These are phyloP conservation scores for Phoebastria nigripes DNA, from an alignment of 2,797 vertebrate species.

Conservation along the genomic window DNA sequence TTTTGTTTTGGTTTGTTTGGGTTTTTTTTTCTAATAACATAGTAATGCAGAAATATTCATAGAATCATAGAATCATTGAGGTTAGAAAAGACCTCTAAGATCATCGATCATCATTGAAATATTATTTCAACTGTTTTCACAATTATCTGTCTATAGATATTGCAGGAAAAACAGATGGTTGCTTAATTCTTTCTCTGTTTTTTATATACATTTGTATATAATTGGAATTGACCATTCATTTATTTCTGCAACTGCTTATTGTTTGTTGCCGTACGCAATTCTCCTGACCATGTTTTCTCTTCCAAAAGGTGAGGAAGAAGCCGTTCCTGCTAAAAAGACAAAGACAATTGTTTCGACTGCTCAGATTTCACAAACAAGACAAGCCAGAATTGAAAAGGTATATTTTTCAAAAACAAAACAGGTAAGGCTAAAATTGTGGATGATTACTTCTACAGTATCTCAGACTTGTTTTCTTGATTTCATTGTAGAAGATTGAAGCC, in stretches of 20 bases:
- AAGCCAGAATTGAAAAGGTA: constrained; percentile 90
- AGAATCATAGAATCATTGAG: too few species aligned
- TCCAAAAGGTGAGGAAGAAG: constrained; percentile 82
- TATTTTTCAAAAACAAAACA: constrained; percentile 52
- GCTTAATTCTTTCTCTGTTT: not conserved
- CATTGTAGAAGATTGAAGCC: constrained; percentile 81
- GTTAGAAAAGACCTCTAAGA: too few species aligned
- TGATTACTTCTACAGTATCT: not conserved
- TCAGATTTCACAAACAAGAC: constrained; percentile 89
- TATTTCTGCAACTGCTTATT: not conserved
- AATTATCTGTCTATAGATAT: not conserved
- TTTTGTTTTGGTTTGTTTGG: not conserved
- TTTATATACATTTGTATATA: not conserved
- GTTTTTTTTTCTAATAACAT: not conserved
- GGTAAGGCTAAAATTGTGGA: not conserved
- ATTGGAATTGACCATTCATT: not conserved
- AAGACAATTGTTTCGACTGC: constrained; percentile 91
- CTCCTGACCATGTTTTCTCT: not conserved
- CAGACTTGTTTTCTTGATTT: not conserved
- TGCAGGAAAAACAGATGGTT: not conserved
- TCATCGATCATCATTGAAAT: not conserved
- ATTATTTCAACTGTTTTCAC: not conserved
- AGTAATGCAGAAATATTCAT: not conserved
- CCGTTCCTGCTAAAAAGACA: constrained; percentile 92
- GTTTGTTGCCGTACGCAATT: not conserved